These are phyloP conservation scores for Sanderia malayensis DNA, from an alignment of 30 jellyfish, hydroid and myxozoan species.

Conservation along the genomic window DNA sequence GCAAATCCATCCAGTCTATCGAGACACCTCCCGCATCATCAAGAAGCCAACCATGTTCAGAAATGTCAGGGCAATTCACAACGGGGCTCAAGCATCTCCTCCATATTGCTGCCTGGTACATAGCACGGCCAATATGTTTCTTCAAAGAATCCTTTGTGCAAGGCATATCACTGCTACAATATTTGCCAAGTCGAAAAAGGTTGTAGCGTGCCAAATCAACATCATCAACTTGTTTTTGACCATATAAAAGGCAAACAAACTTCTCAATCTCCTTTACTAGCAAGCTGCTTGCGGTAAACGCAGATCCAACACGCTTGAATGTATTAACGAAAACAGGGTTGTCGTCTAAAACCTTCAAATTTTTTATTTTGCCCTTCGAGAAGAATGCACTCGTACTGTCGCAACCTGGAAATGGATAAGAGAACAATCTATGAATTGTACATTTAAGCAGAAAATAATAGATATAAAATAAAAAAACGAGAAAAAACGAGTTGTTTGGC, in stretches of 20 bases:
- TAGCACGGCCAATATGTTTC: constrained; percentile 27
- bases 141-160: constrained; percentile 23
- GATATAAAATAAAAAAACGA: too few species aligned
- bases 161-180: constrained; percentile 34
- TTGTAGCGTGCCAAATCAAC: constrained; percentile 13
- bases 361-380: constrained; percentile 4
- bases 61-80: constrained; percentile 35
- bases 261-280: constrained; percentile 9
- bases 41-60: constrained; percentile 27
- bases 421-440: too few species aligned
- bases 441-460: too few species aligned
- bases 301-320: background rate
- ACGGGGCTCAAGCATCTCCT: constrained; percentile 29
- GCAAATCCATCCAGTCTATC: constrained; percentile 43
- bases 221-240: background rate
- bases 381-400: constrained; percentile 2
- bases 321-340: constrained; percentile 4
- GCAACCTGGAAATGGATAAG: constrained; percentile 1
- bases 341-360: background rate
- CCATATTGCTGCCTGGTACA: constrained; percentile 47
- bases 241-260: background rate
- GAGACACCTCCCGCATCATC: background rate
- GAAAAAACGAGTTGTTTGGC: too few species aligned
- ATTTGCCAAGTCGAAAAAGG: constrained; percentile 21
- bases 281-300: background rate